Percentiles rank a stretch among this genome's conserved stretches.
Conservation (phyloP, 2,888 invertebrate genomes). For the Apodemia mormo region DNA sequence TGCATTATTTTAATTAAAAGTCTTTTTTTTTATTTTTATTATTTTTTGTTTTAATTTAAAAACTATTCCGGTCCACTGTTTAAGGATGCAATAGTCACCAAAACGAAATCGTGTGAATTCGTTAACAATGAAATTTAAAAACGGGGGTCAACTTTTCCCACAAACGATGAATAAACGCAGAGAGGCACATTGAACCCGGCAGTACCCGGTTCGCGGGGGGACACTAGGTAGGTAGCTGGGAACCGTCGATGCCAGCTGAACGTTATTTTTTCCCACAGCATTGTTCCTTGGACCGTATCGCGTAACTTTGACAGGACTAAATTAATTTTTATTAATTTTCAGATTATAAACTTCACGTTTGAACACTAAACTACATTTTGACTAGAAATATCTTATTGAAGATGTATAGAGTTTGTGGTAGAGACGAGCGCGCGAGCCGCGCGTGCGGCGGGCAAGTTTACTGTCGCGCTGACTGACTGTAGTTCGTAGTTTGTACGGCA, state of each 20-base stretch:
- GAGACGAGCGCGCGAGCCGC: constrained; percentile 73
- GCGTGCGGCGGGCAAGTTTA: constrained; percentile 65
- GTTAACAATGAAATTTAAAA: constrained; percentile 78
- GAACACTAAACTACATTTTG: constrained; percentile 61
- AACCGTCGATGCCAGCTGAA: constrained; percentile 81
- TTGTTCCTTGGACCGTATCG: constrained; percentile 80
- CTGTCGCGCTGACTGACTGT: constrained; percentile 61
- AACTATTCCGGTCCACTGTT: constrained; percentile 38
- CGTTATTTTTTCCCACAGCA: constrained; percentile 84
- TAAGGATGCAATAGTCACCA: constrained; percentile 65
- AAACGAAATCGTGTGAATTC: constrained; percentile 75
- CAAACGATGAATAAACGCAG: constrained; percentile 81
- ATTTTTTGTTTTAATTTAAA: not conserved
- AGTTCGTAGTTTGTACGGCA: constrained; percentile 21
- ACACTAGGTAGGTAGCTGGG: constrained; percentile 75
- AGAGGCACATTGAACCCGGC: constrained; percentile 82
- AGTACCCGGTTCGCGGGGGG: constrained; percentile 75
- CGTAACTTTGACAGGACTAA: constrained; percentile 47
- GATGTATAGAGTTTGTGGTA: constrained; percentile 46
- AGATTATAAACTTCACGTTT: constrained; percentile 45
- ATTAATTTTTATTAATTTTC: constrained; percentile 29
- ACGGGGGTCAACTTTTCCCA: constrained; percentile 81
- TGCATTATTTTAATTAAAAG: not conserved
- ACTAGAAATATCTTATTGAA: constrained; percentile 55
- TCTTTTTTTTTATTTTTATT: not conserved